A percentile compares a stretch with the other conserved stretches of the same genome.
These are phyloP conservation scores for Apeltes quadracus DNA, from an alignment of 2,113 vertebrate species.

Conservation along the genomic window DNA sequence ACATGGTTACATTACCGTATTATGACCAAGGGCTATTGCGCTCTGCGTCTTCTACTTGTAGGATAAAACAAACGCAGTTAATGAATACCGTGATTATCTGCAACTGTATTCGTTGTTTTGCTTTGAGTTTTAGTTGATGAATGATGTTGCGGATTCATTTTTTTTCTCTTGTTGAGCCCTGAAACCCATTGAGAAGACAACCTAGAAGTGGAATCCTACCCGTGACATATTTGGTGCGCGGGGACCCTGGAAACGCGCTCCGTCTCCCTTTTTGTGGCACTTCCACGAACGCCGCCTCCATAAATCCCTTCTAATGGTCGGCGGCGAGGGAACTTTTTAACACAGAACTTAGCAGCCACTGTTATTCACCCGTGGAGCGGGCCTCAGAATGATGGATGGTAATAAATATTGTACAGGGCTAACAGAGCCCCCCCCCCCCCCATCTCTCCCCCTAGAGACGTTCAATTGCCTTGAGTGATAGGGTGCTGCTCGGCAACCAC, in stretches of 20 bases:
- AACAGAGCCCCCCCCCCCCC: slow-evolving; percentile 71
- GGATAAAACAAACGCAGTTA: neutral
- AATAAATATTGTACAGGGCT: slow-evolving; percentile 78
- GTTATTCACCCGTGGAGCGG: slow-evolving; percentile 63
- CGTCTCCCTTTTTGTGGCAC: slow-evolving; percentile 60
- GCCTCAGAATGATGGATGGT: slow-evolving; percentile 71
- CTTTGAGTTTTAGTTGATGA: neutral
- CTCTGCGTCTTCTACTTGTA: neutral
- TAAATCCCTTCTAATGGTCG: slow-evolving; percentile 75
- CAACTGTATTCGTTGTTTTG: neutral
- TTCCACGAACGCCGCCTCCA: slow-evolving; percentile 52
- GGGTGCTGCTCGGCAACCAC: slow-evolving; percentile 69
- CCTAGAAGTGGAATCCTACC: slow-evolving; percentile 40
- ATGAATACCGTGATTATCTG: neutral
- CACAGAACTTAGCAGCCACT: slow-evolving; percentile 71
- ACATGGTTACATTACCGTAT: neutral
- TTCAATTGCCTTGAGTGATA: slow-evolving; percentile 78
- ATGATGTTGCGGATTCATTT: slow-evolving; percentile 1
- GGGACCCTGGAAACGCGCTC: slow-evolving; percentile 49
- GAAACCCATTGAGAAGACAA: slow-evolving; percentile 20
- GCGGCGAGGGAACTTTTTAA: slow-evolving; percentile 73
- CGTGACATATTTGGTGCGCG: slow-evolving; percentile 52
- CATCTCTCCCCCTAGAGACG: slow-evolving; percentile 62
- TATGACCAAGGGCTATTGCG: neutral
- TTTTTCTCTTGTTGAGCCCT: neutral